Evolutionary conservation across 1,140 invertebrate genomes (phyloP), one percentile per base, ranked within the genome.

Genomic region (Cherax quadricarinatus): DNA sequence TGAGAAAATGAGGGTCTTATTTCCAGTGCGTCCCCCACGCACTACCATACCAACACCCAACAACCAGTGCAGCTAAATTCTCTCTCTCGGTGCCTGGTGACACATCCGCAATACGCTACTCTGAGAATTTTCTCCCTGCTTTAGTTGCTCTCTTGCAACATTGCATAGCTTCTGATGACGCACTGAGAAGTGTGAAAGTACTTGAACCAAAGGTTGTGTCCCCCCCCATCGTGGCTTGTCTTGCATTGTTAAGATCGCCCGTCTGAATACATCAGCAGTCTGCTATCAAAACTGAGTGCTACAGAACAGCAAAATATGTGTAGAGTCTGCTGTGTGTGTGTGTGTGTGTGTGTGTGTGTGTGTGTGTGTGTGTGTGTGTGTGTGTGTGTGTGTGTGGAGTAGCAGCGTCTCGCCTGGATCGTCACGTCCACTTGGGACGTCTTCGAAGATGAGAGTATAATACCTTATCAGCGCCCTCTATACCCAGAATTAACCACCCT

Each of bases 1-100:
- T 85, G 83, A 85, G 83, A 85, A 85, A 85, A 85, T 85, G 83
- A 30, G 60, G 62, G 70, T 85, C 83, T 85, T 66, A 85, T 85
- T 85, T 62, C 53, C 9, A 10, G 16, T 60, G 60, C 83, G 14
- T 62, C 49, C 53, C n/a, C 24, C 24, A 14, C 81, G 4, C 60
- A 10, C 81, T 62, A 14, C 81, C 53, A 18, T 18, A 7, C 21
- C 79, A 7, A 18, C 83, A 6, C 53, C n/a, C 60, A 24, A 60
- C 62, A 70, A 24, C 60, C 49, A 30, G 21, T 66, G 62, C 62
- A 70, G 21, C 60, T 14, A 48, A 48, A 85, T 70, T 57, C 9
- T 57, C 14, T 9, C 14, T 57, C 9, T 12, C 53, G 6, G 53
- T 9, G 6, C 6, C 12, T 57, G 12, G 53, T 57, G 53, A 9